A percentile compares a stretch with the other conserved stretches of the same genome.
Evolutionary conservation across 2,888 invertebrate genomes (phyloP).

Genomic region (Caenorhabditis sulstoni): DNA sequence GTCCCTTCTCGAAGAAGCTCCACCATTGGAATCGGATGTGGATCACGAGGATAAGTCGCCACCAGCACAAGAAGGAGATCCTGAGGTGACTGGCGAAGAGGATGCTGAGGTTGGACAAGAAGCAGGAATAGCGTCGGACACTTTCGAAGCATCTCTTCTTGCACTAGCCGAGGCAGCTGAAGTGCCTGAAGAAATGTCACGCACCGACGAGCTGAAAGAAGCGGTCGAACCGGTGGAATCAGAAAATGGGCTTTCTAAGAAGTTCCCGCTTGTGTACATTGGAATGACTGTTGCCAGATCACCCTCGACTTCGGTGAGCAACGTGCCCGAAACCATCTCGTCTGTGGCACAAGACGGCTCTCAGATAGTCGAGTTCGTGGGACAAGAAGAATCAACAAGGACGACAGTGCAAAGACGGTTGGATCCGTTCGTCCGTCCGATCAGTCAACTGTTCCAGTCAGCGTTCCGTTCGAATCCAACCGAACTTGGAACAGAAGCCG

Average conservation of each 20-base stretch:
- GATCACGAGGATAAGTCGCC: neutral
- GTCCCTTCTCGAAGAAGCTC: conserved; percentile 20
- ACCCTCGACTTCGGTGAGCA: conserved; percentile 4
- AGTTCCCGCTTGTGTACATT: conserved; percentile 25
- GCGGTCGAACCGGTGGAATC: too few species aligned
- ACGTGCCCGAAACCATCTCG: neutral
- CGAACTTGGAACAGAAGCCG: conserved; percentile 32
- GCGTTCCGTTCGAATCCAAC: conserved; percentile 8
- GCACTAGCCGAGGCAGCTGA: too few species aligned
- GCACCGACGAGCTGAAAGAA: too few species aligned
- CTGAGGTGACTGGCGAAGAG: neutral
- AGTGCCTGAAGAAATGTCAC: too few species aligned
- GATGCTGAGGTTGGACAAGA: too few species aligned
- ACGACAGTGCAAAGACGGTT: conserved; percentile 14
- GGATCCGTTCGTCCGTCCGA: conserved; percentile 44
- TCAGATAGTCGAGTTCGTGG: conserved; percentile 36
- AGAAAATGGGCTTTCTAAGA: too few species aligned
- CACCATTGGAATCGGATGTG: neutral
- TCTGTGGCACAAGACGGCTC: conserved; percentile 30
- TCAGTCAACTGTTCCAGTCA: conserved; percentile 35
- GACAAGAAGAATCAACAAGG: conserved; percentile 21
- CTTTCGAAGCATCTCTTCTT: too few species aligned
- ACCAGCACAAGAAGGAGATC: neutral
- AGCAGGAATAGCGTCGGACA: too few species aligned
- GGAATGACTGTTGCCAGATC: conserved; percentile 40